Percentiles rank a stretch among this genome's conserved stretches.
Conservation (phyloP, 2,888 invertebrate genomes). For the Xestia c-nigrum region DNA sequence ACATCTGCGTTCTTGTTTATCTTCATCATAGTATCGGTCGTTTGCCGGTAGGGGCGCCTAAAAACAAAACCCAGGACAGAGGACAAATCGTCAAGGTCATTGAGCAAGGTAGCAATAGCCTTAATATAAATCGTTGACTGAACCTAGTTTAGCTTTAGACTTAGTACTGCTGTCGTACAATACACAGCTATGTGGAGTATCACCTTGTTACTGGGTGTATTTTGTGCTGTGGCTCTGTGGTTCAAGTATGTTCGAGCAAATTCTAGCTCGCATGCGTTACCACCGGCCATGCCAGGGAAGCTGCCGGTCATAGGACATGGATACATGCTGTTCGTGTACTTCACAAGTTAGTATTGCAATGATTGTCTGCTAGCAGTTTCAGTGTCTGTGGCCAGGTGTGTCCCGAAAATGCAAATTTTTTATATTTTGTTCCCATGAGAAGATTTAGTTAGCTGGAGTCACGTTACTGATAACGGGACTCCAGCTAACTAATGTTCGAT, state of each 20-base stretch:
- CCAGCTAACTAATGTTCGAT: no score
- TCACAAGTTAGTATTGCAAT: constrained; percentile 16
- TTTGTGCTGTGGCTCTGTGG: constrained; percentile 17
- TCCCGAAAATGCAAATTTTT: neutral
- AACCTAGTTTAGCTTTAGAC: neutral
- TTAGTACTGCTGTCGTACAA: neutral
- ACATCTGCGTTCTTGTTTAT: no score
- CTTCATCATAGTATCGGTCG: no score
- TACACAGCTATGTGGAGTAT: constrained; percentile 11
- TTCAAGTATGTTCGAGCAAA: constrained; percentile 26
- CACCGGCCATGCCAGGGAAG: constrained; percentile 24
- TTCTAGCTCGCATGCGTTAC: constrained; percentile 11
- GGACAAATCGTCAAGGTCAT: no score
- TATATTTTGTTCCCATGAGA: no score
- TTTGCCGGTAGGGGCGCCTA: no score
- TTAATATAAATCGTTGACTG: neutral
- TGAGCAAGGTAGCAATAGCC: no score
- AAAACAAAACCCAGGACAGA: no score
- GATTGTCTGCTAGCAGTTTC: no score
- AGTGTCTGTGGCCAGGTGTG: neutral
- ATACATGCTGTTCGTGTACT: constrained; percentile 10
- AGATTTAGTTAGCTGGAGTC: no score
- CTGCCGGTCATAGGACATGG: constrained; percentile 32
- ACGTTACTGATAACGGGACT: no score
- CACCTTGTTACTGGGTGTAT: constrained; percentile 1